Evolutionary conservation across 2,888 invertebrate species (phyloP).

Genomic region (Seira ritae): DNA sequence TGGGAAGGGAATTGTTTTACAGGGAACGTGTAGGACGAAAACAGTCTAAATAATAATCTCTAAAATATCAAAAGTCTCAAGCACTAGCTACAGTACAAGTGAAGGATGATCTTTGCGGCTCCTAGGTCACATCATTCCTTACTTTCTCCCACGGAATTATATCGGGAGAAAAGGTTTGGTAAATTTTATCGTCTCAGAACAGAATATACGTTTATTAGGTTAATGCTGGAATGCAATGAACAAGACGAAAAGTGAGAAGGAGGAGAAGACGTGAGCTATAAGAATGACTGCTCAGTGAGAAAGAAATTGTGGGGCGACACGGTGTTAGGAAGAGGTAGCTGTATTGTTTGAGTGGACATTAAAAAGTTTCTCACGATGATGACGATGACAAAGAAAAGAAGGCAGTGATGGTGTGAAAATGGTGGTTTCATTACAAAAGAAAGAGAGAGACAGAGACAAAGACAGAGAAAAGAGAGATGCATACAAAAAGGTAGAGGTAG

Average conservation of each 20-base stretch:
- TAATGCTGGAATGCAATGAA: not conserved
- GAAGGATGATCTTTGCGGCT: too few relatives aligned
- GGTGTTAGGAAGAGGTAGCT: not conserved
- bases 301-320: not conserved
- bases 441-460: conserved; percentile 28
- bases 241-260: not conserved
- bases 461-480: not conserved
- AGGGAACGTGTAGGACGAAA: too few relatives aligned
- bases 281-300: not conserved
- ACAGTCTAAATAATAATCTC: too few relatives aligned
- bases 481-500: conserved; percentile 43
- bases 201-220: not conserved
- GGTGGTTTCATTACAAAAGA: not conserved
- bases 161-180: conserved; percentile 49
- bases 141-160: too few relatives aligned
- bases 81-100: too few relatives aligned
- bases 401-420: not conserved
- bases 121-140: too few relatives aligned
- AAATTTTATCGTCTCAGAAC: conserved; percentile 37
- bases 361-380: too few relatives aligned
- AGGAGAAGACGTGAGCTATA: not conserved
- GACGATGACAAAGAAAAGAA: not conserved
- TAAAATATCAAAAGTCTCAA: too few relatives aligned
- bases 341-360: not conserved
- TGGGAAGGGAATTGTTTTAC: too few relatives aligned